Evolutionary conservation across 1,140 invertebrate genomes (phyloP), one percentile per base, ranked within the genome.

Genomic region (Paraescarpia echinospica): DNA sequence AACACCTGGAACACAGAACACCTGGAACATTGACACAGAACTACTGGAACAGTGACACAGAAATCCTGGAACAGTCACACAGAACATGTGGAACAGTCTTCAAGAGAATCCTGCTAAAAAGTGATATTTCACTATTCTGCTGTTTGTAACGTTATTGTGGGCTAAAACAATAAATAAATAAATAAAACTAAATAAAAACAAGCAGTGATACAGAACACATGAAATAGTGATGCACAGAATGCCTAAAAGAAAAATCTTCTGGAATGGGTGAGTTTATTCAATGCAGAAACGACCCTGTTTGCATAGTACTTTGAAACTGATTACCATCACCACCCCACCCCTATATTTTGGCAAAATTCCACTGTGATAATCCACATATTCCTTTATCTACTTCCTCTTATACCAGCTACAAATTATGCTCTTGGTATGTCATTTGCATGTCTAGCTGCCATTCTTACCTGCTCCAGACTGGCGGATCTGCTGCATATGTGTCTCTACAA

Each of bases 401-500:
- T 89, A 93, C 31, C 89, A 14, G 34, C 27, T 91, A n/a, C 34
- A 33, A 8, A 91, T 48, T n/a, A 34, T 91, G 90, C 31, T 92
- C 35, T n/a, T 35, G 35, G 12, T 34, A 33, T 91, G 59, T 9
- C 14, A 77, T 77, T 77, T 77, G 59, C 22, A 77, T 77, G 59
- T 1, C 2, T 77, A 77, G 2, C 59, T 77, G 59, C 4, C 27
- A 77, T 27, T 51, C 1, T 77, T 18, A 96, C 96, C 96, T 92
- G 95, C 94, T 88, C 95, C 95, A 92, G 96, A 94, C 35, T 93
- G 92, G 88, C 93, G 93, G n/a, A 96, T 95, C 95, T 96, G 95
- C 92, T 94, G 94, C 95, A 97, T 96, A 92, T 97, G 96, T 33
- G 93, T 93, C 31, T 95, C 94, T 35, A 97, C 94, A 77, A 96